Percentiles rank a stretch among this genome's conserved stretches.
phyloP scores from a whole-genome alignment of 2,113 vertebrate species.

The Rhynchopsitta pachyrhyncha region DNA sequence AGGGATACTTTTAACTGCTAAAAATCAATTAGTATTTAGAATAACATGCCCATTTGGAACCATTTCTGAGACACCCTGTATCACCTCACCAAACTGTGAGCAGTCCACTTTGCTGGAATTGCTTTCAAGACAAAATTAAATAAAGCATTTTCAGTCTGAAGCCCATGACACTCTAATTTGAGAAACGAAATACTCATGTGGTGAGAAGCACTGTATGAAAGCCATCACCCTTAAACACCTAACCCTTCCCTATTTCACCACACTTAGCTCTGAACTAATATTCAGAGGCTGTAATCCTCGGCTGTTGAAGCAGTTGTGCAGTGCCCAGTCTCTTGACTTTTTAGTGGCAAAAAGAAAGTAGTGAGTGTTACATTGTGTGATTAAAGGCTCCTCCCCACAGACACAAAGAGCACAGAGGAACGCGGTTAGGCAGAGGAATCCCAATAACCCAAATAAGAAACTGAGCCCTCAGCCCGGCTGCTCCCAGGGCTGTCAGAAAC shows the following conservation, averaged over 20 bases:
- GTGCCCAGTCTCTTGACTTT: background rate
- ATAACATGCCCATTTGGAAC: background rate
- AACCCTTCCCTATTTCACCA: background rate
- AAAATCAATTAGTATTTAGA: conserved; percentile 31
- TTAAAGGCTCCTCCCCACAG: background rate
- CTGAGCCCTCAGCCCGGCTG: background rate
- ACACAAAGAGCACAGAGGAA: background rate
- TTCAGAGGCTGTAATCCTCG: background rate
- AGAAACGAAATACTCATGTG: conserved; percentile 10
- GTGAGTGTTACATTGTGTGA: background rate
- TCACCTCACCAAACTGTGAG: background rate
- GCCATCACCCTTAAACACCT: background rate
- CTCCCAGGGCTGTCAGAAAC: background rate
- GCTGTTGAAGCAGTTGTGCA: background rate
- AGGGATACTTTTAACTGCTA: conserved; percentile 14
- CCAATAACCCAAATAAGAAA: background rate
- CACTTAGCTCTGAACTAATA: background rate
- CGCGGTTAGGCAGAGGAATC: background rate
- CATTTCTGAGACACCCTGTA: background rate
- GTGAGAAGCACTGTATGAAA: conserved; percentile 4
- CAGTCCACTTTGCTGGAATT: background rate
- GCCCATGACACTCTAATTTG: background rate
- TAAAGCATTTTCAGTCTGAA: conserved; percentile 28
- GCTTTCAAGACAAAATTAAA: conserved; percentile 33
- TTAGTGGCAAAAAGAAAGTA: background rate